Base-by-base conservation (phyloP, 2,888 invertebrate genomes). In the Pristionchus maxplancki region DNA sequence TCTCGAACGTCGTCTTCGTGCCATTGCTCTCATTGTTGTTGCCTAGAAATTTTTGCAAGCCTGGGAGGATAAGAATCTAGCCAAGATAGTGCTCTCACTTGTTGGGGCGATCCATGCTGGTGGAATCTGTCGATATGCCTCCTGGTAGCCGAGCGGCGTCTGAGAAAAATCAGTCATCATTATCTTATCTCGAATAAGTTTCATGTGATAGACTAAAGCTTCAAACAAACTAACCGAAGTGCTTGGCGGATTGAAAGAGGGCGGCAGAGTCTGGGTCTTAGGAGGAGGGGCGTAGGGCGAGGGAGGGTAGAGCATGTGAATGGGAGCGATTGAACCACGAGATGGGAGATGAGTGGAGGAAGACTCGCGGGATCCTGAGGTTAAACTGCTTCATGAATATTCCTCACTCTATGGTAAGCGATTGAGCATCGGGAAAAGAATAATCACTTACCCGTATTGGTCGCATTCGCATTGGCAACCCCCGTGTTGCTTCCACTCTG, bases 231-330 rank as follows among this genome's bases (percentile, higher is more conserved):
- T 31, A 13, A 87, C 86, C 71, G 86, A 87, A 0, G 86, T 71
- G 28, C 50, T 50, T 3, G 67, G 86, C 15, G 90, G 71, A 44
- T 84, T 86, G 64, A 89, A 89, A 9, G 53, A 71, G 6, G 86
- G 58, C 11, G 89, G 89, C 0, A 90, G 87, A 8, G 81, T 90
- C 50, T 83, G 87, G 13, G 82, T 89, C 82, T 89, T 89, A 11
- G 90, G 89, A 0, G 90, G 89, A 71, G 89, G 89, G 58, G 88
- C 88, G 37, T 87, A 89, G 13, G 90, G 89, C 9, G 90, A 89
- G 62, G 90, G 90, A 17, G 89, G 89, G 17, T 71, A 87, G 24
- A 87, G 50, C 86, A 87, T 87, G 50, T 87, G 86, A 6, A 87
- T 37, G 34, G 86, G 86, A 6, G 78, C 78, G 40, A 87, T 50